Conservation (phyloP, 2,113 vertebrate genomes). For the Chinchilla lanigera region DNA sequence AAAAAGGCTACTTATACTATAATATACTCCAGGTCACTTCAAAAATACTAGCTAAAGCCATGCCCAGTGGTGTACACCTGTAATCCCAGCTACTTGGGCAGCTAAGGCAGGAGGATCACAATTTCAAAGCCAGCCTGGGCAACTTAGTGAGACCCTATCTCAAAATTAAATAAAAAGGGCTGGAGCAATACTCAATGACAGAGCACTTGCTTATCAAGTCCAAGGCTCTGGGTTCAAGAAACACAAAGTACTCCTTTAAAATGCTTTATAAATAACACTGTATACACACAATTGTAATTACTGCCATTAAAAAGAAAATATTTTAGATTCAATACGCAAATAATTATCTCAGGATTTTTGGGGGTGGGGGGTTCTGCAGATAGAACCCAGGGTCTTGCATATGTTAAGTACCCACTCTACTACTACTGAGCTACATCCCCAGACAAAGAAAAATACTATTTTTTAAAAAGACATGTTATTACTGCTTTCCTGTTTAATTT, state of each 20-base stretch:
- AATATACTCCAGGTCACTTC: not conserved
- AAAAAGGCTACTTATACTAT: not conserved
- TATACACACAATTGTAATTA: not conserved
- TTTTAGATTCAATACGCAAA: not conserved
- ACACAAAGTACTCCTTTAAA: not conserved
- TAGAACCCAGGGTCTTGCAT: not conserved
- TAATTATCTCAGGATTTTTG: not conserved
- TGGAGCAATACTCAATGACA: not conserved
- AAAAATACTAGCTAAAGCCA: not conserved
- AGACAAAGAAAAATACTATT: not conserved
- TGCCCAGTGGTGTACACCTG: not conserved
- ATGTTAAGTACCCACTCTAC: not conserved
- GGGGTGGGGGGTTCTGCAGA: not conserved
- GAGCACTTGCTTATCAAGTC: not conserved
- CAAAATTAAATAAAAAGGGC: not conserved
- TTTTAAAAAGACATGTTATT: not conserved
- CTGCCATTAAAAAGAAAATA: constrained; percentile 16
- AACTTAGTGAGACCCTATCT: not conserved
- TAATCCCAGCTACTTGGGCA: not conserved
- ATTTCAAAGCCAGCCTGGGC: not conserved
- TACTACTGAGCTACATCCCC: not conserved
- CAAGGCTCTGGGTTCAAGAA: not conserved
- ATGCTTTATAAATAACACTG: not conserved
- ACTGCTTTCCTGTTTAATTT: not conserved
- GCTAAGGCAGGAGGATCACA: not conserved